phyloP scores from a whole-genome alignment of 1,140 invertebrate species.

The Trachymyrmex septentrionalis region DNA sequence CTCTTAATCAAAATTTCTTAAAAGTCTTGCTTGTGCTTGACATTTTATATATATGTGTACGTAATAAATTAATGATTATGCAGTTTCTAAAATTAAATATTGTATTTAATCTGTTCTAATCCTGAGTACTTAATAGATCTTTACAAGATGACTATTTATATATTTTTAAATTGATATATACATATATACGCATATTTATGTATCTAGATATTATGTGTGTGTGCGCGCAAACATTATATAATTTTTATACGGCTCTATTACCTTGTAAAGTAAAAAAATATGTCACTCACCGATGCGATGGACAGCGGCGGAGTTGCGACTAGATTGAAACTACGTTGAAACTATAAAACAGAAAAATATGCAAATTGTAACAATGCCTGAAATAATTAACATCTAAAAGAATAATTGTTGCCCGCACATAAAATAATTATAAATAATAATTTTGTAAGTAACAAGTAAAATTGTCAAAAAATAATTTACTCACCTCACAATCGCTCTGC shows the following conservation, averaged over 20 bases:
- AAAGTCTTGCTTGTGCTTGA: not conserved
- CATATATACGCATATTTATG: too few species aligned
- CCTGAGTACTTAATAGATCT: not conserved
- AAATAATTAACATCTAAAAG: slow-evolving; percentile 15
- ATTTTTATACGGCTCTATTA: not conserved
- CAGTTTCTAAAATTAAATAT: not conserved
- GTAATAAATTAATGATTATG: not conserved
- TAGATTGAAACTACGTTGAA: not conserved
- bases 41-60: not conserved
- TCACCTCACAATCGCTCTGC: not conserved
- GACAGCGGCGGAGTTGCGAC: not conserved
- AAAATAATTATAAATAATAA: slow-evolving; percentile 18
- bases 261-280: not conserved
- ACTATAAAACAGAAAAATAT: not conserved
- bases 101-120: not conserved
- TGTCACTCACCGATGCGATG: not conserved
- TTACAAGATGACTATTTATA: not conserved
- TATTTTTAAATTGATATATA: not conserved
- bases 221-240: not conserved
- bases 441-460: not conserved
- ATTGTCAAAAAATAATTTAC: not conserved
- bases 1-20: not conserved
- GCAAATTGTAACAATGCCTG: not conserved
- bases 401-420: not conserved
- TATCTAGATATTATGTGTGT: too few species aligned